Evolutionary conservation across 2,888 invertebrate genomes (phyloP), one percentile per base, ranked within the genome.

Genomic region (Aphidius colemani): DNA sequence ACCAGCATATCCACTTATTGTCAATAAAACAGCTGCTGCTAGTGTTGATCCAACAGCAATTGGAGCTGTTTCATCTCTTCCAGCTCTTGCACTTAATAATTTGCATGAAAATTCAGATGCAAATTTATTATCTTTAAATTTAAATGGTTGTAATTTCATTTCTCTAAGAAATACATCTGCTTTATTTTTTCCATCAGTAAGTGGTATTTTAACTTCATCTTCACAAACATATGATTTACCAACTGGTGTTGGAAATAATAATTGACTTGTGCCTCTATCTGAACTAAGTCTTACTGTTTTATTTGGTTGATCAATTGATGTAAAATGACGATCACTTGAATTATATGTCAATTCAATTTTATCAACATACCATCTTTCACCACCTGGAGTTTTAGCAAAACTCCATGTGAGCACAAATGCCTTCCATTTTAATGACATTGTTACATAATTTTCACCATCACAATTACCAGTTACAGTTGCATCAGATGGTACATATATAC

Each of bases 311-410:
- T 83, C 83, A 61, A 83, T 81, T 64, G 84, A 84, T 64, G 83
- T 80, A 67, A 87, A 86, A 62, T 84, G 81, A 65, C 82, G 79
- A 67, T 85, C 85, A 57, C 83, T 81, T 0, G 85, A 84, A 79
- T 92, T 93, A 81, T 92, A 94, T 4, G 87, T 87, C 63, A 95
- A 83, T 72, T 90, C 89, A 68, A 95, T 87, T 72, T 88, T 88
- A 71, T 90, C 90, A 1, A 93, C 90, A 78, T 93, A 95, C 95
- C 95, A 96, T 71, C 92, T 86, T 76, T 95, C 94, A 7, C 94
- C 94, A 6, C 94, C 94, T 40, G 93, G 92, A 2, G 94, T 93
- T 93, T 94, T 94, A 65, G 90, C 89, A 76, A 95, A 95, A 69
- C 87, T 87, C 85, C 91, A 90, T 61, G 88, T 86, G 50, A 95